Percentiles rank a stretch among this genome's conserved stretches.
These are phyloP conservation scores for Daktulosphaira vitifoliae DNA, from an alignment of 1,140 invertebrate species.

Conservation along the genomic window DNA sequence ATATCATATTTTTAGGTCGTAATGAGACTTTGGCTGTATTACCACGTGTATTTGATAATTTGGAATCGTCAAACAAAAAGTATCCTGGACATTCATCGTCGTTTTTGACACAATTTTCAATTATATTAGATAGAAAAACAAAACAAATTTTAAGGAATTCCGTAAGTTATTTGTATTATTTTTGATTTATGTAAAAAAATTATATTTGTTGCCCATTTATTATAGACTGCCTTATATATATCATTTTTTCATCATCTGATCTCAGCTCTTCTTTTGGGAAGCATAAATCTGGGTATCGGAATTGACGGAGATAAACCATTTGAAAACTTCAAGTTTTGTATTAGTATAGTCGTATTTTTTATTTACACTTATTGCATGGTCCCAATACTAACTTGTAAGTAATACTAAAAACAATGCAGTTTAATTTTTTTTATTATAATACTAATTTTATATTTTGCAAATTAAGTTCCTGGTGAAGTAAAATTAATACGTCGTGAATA, in stretches of 20 bases:
- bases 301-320: constrained; percentile 48
- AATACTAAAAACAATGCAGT: too few relatives aligned
- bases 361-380: constrained; percentile 56
- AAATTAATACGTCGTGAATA: constrained; percentile 60
- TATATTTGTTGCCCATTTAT: constrained; percentile 1
- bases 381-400: constrained; percentile 51
- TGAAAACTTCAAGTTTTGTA: constrained; percentile 52
- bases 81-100: constrained; percentile 46
- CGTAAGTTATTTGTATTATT: constrained; percentile 36
- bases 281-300: constrained; percentile 50
- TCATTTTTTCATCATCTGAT: constrained; percentile 50
- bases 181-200: too few relatives aligned
- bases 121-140: constrained; percentile 48
- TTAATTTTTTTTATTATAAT: too few relatives aligned
- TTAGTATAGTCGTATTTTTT: constrained; percentile 51
- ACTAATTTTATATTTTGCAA: constrained; percentile 40
- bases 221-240: constrained; percentile 47
- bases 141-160: constrained; percentile 48
- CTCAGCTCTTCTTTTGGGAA: constrained; percentile 48
- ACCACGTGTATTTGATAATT: constrained; percentile 31
- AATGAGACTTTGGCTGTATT: constrained; percentile 37
- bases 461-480: constrained; percentile 64
- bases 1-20: too few relatives aligned
- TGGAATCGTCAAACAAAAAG: background rate
- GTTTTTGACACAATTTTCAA: constrained; percentile 48